Evolutionary conservation across 2,888 invertebrate species (phyloP), one percentile per base, ranked within the genome.

Genomic region (Ennomos fuscantarius): DNA sequence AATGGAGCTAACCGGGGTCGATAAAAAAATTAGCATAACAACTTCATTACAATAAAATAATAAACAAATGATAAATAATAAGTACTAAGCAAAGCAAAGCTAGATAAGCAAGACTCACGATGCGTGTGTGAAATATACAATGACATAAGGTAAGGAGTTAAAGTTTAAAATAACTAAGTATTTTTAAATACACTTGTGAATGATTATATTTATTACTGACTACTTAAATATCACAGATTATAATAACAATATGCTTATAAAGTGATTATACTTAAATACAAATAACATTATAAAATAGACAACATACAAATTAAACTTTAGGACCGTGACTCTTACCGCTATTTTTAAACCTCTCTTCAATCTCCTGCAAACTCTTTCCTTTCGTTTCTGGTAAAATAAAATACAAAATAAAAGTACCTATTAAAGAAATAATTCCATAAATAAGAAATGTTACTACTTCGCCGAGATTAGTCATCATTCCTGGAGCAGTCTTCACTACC

Each of bases 371-470:
- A 31, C 95, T 94, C 65, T 94, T 95, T 2, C 95, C 94, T 70
- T 94, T 94, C 0, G 96, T 96, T 82, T 96, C 95, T 1, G 96
- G 96, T 41, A 96, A 77, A 55, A 92, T 93, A 46, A 93, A 89
- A 72, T 93, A 94, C 55, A 95, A 83, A 47, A 94, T 86, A 2
- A 91, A 60, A 15, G 94, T 93, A 2, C 95, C 95, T 8, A 93
- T 31, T 0, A 94, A 75, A 0, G 95, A 93, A 64, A 95, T 84
- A 0, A 85, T 59, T 15, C 94, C 95, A 70, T 95, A 96, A 49
- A 93, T 76, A 1, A 93, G 79, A 82, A 95, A 96, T n/a, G 94
- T 93, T n/a, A 93, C 86, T 1, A 92, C 92, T 60, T 93, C 89
- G 31, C 95, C 94, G n/a, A 94, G 82, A 42, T 76, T 72, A 0